Evolutionary conservation across 2,888 invertebrate genomes (phyloP).

Genomic region (Drosophila flavopinicola): DNA sequence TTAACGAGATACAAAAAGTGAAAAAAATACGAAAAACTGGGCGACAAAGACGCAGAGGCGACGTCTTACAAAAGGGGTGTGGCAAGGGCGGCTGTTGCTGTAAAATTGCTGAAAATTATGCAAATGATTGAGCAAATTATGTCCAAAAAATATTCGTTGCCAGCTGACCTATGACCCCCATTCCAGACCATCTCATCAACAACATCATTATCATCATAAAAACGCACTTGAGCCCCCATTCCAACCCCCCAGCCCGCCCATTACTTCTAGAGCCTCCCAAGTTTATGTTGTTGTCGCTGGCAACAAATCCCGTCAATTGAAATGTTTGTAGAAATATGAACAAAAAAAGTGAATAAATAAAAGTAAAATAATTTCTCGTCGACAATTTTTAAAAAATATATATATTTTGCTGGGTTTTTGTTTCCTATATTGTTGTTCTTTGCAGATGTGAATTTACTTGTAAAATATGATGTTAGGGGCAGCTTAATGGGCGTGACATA

Average conservation of each 20-base stretch:
- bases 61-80: background rate
- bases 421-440: slow-evolving; percentile 13
- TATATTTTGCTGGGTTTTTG: slow-evolving; percentile 37
- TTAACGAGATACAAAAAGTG: slow-evolving; percentile 64
- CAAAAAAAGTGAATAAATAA: slow-evolving; percentile 17
- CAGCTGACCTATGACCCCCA: slow-evolving; percentile 46
- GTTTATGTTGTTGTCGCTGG: slow-evolving; percentile 53
- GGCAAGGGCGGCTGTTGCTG: slow-evolving; percentile 48
- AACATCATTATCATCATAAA: slow-evolving; percentile 33
- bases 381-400: slow-evolving; percentile 16
- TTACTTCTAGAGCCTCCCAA: slow-evolving; percentile 21
- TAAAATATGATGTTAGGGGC: no score
- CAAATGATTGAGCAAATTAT: slow-evolving; percentile 78
- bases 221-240: background rate
- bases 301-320: slow-evolving; percentile 71
- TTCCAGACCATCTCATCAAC: slow-evolving; percentile 6
- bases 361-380: slow-evolving; percentile 24
- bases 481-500: no score
- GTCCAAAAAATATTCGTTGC: slow-evolving; percentile 58
- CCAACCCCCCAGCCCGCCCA: background rate
- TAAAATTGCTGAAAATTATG: slow-evolving; percentile 74
- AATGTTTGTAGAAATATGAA: slow-evolving; percentile 46
- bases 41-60: background rate
- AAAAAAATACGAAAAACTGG: slow-evolving; percentile 23
- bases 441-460: slow-evolving; percentile 52